A percentile compares a stretch with the other conserved stretches of the same genome.
Conservation (phyloP, 2,113 vertebrate genomes). For the Upupa epops region DNA sequence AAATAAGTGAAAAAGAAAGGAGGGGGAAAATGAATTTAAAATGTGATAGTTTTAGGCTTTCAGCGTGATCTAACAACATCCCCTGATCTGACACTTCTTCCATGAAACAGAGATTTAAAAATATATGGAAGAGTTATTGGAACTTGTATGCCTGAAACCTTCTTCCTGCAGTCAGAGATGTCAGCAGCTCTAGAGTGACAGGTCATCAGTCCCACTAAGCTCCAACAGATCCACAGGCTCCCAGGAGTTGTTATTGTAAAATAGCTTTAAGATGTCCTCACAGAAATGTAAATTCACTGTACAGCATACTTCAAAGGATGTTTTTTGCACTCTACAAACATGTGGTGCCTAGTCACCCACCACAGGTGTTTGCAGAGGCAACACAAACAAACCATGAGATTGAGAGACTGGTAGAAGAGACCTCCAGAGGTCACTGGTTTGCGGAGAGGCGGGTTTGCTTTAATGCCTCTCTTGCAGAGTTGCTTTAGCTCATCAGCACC, state of each 20-base stretch:
- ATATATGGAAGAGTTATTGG: neutral
- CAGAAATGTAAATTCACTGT: constrained; percentile 31
- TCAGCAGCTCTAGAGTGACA: neutral
- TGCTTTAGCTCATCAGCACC: neutral
- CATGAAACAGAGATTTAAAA: neutral
- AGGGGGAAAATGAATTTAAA: neutral
- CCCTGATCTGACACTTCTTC: neutral
- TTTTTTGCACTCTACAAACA: constrained; percentile 25
- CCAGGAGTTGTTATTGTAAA: constrained; percentile 33
- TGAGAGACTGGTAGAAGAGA: neutral
- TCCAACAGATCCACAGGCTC: constrained; percentile 5
- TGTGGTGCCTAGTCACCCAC: neutral
- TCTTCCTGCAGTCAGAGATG: neutral
- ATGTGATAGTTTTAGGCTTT: neutral
- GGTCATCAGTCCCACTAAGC: constrained; percentile 21
- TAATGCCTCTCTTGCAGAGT: neutral
- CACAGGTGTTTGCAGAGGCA: neutral
- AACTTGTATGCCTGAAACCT: neutral
- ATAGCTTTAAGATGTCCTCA: constrained; percentile 41
- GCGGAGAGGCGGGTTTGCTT: neutral
- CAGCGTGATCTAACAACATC: neutral
- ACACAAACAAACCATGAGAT: neutral
- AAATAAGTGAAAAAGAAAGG: neutral
- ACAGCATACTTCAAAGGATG: constrained; percentile 22
- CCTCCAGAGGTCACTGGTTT: neutral